Evolutionary conservation across 35 echinoderm and acorn worm genomes (phyloP).

Genomic region (Strongylocentrotus purpuratus): DNA sequence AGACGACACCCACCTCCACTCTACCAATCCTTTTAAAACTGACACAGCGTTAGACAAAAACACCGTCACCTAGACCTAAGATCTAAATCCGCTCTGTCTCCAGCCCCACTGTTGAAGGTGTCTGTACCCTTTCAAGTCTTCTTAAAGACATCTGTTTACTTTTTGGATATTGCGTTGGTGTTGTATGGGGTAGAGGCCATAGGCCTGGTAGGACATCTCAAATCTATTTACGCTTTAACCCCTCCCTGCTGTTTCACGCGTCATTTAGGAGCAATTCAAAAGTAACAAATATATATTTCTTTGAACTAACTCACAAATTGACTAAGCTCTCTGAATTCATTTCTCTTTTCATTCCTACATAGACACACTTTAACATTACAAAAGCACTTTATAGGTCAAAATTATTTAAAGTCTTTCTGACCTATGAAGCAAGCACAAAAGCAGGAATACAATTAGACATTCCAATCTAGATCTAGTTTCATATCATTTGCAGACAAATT

Average conservation of each 20-base stretch:
- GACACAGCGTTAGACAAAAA: neutral
- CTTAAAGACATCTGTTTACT: conserved; percentile 15
- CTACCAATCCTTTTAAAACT: neutral
- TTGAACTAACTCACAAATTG: neutral
- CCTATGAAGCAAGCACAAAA: too few relatives aligned
- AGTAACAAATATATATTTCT: neutral
- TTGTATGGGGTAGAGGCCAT: neutral
- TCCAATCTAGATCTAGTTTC: neutral
- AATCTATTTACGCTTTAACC: neutral
- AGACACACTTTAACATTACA: too few relatives aligned
- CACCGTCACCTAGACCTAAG: neutral
- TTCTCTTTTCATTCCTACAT: too few relatives aligned
- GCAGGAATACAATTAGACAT: too few relatives aligned
- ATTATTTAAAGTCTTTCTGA: too few relatives aligned
- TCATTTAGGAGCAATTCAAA: neutral
- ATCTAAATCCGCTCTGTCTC: conserved; percentile 26
- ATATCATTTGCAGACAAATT: neutral
- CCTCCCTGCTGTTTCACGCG: neutral
- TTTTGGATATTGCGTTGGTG: conserved; percentile 1
- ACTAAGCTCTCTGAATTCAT: neutral
- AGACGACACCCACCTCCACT: neutral
- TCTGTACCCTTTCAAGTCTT: neutral
- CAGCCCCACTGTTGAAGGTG: neutral
- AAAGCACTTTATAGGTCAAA: too few relatives aligned
- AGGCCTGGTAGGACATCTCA: neutral